A percentile compares a stretch with the other conserved stretches of the same genome.
Conservation (phyloP, 2,888 invertebrate species). For the Abrostola triplasia region DNA sequence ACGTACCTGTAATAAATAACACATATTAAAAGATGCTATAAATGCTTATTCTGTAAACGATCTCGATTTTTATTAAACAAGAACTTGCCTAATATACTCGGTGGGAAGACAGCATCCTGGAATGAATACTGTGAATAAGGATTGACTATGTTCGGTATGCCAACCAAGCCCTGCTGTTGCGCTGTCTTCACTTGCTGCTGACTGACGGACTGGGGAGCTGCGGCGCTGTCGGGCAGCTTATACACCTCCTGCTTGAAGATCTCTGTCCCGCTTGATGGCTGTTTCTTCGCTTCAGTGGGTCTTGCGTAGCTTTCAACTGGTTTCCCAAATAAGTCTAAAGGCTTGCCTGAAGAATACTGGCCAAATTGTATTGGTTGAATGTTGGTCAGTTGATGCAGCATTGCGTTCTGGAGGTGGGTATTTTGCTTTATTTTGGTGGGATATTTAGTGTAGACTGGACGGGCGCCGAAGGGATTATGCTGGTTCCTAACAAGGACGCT, state of each 20-base stretch:
- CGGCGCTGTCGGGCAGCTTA: conserved; percentile 78
- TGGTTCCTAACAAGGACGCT: conserved; percentile 79
- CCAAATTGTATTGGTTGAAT: conserved; percentile 80
- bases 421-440: conserved; percentile 76
- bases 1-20: conserved; percentile 82
- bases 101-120: conserved; percentile 77
- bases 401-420: conserved; percentile 67
- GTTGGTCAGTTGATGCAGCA: conserved; percentile 77
- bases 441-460: conserved; percentile 77
- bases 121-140: conserved; percentile 76
- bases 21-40: conserved; percentile 2
- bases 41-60: neutral
- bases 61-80: neutral
- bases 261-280: conserved; percentile 65
- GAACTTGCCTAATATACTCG: conserved; percentile 80
- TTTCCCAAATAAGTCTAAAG: conserved; percentile 75
- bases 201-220: conserved; percentile 74
- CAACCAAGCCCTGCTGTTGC: conserved; percentile 74
- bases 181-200: conserved; percentile 83
- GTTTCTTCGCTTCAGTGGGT: conserved; percentile 69
- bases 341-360: conserved; percentile 75
- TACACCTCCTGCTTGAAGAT: conserved; percentile 82
- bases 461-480: conserved; percentile 76
- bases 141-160: conserved; percentile 65
- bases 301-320: conserved; percentile 75